These are phyloP conservation scores for Listrodromus nycthemerus DNA, from an alignment of 2,888 invertebrate species.

Conservation along the genomic window DNA sequence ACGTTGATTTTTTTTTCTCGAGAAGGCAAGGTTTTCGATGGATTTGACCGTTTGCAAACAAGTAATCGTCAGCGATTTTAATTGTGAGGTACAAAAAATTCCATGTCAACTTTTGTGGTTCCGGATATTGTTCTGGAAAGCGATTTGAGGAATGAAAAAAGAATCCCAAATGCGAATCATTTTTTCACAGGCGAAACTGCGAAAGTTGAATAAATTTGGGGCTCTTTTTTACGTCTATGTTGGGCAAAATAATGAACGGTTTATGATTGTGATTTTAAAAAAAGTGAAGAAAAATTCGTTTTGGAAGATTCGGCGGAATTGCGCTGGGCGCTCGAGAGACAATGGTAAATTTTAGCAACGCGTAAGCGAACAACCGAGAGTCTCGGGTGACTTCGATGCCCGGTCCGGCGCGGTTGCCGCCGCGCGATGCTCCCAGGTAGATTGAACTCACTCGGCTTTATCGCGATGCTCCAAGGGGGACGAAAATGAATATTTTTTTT, in stretches of 20 bases:
- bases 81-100: neutral
- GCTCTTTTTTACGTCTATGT: neutral
- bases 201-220: too few relatives aligned
- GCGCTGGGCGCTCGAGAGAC: neutral
- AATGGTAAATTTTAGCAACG: constrained; percentile 9
- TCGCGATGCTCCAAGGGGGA: constrained; percentile 1
- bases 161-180: too few relatives aligned
- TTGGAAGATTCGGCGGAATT: neutral
- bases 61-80: neutral
- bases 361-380: constrained; percentile 24
- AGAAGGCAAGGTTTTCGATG: too few relatives aligned
- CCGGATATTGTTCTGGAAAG: neutral
- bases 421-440: constrained; percentile 66
- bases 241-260: neutral
- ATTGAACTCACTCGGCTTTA: constrained; percentile 70
- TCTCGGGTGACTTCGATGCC: constrained; percentile 81
- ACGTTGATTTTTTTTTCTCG: too few relatives aligned
- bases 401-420: constrained; percentile 71
- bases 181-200: neutral
- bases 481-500: neutral
- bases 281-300: neutral
- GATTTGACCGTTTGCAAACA: neutral
- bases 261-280: neutral
- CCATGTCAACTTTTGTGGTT: neutral
- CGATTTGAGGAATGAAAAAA: too few relatives aligned